Evolutionary conservation across 2,888 invertebrate genomes (phyloP), one percentile per base, ranked within the genome.

Genomic region (Trichopria drosophilae): DNA sequence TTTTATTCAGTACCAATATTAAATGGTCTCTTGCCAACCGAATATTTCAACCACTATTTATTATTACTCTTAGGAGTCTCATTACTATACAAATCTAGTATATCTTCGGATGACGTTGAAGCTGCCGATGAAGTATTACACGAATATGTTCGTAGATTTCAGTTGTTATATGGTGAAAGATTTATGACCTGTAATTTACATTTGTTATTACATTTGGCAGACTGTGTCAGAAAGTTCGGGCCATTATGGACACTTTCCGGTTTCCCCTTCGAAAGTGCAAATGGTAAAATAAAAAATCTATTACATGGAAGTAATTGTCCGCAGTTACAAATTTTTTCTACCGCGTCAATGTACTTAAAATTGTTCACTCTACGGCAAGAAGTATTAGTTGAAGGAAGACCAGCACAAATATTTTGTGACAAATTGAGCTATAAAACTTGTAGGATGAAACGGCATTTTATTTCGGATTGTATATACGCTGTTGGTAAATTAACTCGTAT

Each of bases 261-360:
- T 46, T 57, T 57, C 37, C 51, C 57, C 3, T 52, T 44, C 37
- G 57, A 54, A 23, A 43, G 54, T 44, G n/a, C 48, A 10, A 57
- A 57, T 35, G 54, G 54, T 1, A 35, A 16, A 9, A 18, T 52
- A 7, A 52, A 52, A 16, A 42, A 37, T 13, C 18, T 47, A 9
- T 36, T 55, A 16, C 54, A 54, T 26, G 44, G 57, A 10, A 57
- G 57, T 46, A 57, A 54, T 3, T 29, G 46, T 34, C 46, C 57
- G 1, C 37, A 51, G 23, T 34, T 57, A 16, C 54, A 52, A 49
- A 57, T 57, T 26, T 57, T 20, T 23, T 51, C 41, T n/a, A 15
- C 43, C 4, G 16, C 41, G 10, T 39, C 37, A n/a, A 23, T 42
- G 24, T 26, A 41, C 29, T 9, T 43, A 18, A 15, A 22, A 37